Evolutionary conservation across 2,888 invertebrate genomes (phyloP).

Genomic region (Nipponacmea schrenckii): DNA sequence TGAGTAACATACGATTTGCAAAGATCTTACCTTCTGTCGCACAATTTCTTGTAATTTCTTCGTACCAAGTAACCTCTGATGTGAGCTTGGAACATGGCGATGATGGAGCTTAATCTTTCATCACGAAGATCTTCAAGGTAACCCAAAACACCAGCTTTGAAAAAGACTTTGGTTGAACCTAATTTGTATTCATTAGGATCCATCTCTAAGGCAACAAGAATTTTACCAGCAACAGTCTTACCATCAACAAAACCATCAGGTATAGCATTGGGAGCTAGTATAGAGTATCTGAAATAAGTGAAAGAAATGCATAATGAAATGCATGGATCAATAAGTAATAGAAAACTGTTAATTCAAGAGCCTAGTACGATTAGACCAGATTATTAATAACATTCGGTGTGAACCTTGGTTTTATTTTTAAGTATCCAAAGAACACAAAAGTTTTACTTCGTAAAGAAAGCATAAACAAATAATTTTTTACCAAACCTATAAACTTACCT

Average conservation of each 20-base stretch:
- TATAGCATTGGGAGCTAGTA: constrained; percentile 91
- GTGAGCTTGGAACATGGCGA: constrained; percentile 91
- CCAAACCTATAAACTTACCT: constrained; percentile 92
- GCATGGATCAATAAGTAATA: too few species aligned
- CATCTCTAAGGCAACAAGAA: constrained; percentile 75
- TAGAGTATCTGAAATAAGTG: constrained; percentile 79
- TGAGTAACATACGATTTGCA: too few species aligned
- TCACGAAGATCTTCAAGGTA: constrained; percentile 99
- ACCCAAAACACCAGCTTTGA: constrained; percentile 99
- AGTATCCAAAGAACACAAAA: too few species aligned
- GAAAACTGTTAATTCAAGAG: too few species aligned
- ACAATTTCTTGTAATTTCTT: constrained; percentile 92
- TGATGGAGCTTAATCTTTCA: constrained; percentile 94
- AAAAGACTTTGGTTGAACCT: constrained; percentile 99
- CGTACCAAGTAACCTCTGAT: constrained; percentile 83
- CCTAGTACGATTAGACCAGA: too few species aligned
- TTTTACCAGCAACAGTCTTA: constrained; percentile 76
- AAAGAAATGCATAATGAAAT: not conserved
- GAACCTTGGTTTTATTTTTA: too few species aligned
- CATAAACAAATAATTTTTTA: too few species aligned
- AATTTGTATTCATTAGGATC: constrained; percentile 95
- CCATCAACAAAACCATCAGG: constrained; percentile 71
- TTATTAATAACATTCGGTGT: too few species aligned
- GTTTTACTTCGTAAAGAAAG: too few species aligned
- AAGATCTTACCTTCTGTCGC: constrained; percentile 87